These are phyloP conservation scores for Smittia sp. DNA, from an alignment of 2,888 invertebrate genomes.

Conservation along the genomic window DNA sequence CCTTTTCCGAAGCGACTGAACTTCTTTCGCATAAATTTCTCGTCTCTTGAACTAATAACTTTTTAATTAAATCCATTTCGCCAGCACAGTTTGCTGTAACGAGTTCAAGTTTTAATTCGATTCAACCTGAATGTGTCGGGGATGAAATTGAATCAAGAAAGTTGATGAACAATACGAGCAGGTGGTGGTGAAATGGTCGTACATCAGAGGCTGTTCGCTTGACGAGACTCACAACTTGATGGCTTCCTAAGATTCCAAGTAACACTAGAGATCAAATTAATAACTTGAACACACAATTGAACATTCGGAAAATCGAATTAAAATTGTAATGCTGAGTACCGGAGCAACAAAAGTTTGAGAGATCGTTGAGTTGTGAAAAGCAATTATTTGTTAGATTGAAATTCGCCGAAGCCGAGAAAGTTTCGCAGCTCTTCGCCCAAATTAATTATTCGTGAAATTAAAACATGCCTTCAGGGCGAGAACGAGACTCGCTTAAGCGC, in stretches of 20 bases:
- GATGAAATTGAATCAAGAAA: neutral
- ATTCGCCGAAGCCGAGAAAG: neutral
- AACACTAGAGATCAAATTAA: too few species aligned
- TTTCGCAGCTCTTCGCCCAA: too few species aligned
- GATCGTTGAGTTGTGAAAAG: neutral
- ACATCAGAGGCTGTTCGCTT: neutral
- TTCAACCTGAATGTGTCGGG: neutral
- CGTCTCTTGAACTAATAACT: neutral
- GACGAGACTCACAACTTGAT: too few species aligned
- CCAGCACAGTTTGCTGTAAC: neutral
- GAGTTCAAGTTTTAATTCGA: neutral
- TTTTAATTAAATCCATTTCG: neutral
- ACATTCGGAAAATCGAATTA: too few species aligned
- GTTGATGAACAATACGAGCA: neutral
- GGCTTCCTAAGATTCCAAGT: too few species aligned
- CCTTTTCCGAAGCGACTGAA: too few species aligned
- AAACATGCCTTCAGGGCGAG: neutral
- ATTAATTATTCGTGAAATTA: neutral
- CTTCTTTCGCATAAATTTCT: too few species aligned
- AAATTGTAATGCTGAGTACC: too few species aligned
- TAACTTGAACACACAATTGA: too few species aligned
- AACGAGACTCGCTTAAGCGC: neutral
- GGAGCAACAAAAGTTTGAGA: neutral
- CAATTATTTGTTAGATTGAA: neutral
- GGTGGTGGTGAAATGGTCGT: neutral